phyloP scores from a whole-genome alignment of 2,113 vertebrate genomes.

The Eudyptes chrysolophus region DNA sequence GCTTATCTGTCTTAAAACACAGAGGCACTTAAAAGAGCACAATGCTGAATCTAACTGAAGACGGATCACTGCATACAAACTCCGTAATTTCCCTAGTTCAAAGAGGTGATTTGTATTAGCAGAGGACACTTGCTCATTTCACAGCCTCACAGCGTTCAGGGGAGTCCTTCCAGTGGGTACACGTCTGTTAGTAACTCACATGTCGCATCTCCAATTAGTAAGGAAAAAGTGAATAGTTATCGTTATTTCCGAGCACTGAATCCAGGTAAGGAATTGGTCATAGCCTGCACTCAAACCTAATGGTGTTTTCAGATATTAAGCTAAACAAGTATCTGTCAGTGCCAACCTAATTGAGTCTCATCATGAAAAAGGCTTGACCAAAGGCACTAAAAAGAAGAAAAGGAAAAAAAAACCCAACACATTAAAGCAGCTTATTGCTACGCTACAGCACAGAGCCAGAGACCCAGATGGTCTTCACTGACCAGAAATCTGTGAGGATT shows the following conservation, averaged over 20 bases:
- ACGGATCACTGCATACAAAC: not conserved
- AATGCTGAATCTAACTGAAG: not conserved
- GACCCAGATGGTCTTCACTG: conserved; percentile 23
- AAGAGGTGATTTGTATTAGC: not conserved
- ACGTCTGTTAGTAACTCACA: not conserved
- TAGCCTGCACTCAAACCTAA: not conserved
- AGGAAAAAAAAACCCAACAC: not conserved
- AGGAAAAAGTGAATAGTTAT: not conserved
- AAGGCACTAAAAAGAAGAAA: not conserved
- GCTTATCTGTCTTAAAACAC: not conserved
- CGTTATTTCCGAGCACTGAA: not conserved
- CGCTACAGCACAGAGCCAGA: not conserved
- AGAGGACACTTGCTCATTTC: not conserved
- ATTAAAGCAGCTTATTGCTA: not conserved
- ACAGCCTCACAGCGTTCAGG: not conserved
- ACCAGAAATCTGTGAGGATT: conserved; percentile 10
- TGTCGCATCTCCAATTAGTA: not conserved
- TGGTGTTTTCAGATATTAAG: not conserved
- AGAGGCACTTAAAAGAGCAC: not conserved
- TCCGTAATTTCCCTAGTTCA: accelerated
- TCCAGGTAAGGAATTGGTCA: not conserved
- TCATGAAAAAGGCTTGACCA: conserved; percentile 14
- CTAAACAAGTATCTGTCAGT: not conserved
- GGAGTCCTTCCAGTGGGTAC: not conserved
- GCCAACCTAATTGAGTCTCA: not conserved